Percentiles rank a stretch among this genome's conserved stretches.
Evolutionary conservation across 1,140 invertebrate genomes (phyloP).

Genomic region (Spodoptera litura): DNA sequence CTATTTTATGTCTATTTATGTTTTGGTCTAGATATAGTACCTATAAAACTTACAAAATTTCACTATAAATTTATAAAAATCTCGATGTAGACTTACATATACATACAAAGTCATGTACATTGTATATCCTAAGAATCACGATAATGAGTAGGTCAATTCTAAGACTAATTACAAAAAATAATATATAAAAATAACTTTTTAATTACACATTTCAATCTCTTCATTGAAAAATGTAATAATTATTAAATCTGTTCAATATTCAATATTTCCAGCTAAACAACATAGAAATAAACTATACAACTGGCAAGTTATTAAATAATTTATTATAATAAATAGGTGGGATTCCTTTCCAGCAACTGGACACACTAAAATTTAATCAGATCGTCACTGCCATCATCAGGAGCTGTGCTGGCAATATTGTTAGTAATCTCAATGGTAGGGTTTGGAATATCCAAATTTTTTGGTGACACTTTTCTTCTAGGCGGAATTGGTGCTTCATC

Average conservation of each 20-base stretch:
- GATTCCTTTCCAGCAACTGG: constrained; percentile 4
- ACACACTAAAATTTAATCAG: constrained; percentile 70
- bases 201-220: too few species aligned
- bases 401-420: constrained; percentile 13
- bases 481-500: constrained; percentile 72
- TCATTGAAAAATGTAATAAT: too few species aligned
- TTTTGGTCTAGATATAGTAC: constrained; percentile 19
- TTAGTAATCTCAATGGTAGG: constrained; percentile 51
- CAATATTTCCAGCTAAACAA: too few species aligned
- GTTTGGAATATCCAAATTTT: constrained; percentile 57
- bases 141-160: not conserved
- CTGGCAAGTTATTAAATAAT: constrained; percentile 37
- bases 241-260: too few species aligned
- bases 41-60: constrained; percentile 31
- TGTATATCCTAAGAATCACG: constrained; percentile 2
- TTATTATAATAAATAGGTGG: constrained; percentile 45
- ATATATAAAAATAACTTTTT: too few species aligned
- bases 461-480: constrained; percentile 75
- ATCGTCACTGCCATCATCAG: constrained; percentile 63
- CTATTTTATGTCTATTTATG: not conserved
- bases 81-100: constrained; percentile 22
- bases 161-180: not conserved
- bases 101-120: too few species aligned
- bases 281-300: not conserved
- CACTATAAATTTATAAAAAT: not conserved